Evolutionary conservation across 2,797 vertebrate species (phyloP).

Genomic region (Hirundo rustica): DNA sequence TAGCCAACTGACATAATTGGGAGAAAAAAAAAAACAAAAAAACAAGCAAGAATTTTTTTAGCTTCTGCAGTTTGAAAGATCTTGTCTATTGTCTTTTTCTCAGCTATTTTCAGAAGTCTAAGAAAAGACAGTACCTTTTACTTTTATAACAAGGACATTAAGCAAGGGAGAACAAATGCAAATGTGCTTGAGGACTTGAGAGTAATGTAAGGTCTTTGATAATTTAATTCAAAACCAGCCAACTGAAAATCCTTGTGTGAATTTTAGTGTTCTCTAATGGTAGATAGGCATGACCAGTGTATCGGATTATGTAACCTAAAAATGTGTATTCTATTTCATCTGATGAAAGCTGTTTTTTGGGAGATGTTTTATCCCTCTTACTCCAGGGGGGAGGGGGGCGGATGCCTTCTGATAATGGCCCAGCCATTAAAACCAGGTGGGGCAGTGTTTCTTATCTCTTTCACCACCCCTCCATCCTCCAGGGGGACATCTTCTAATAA

Average conservation of each 20-base stretch:
- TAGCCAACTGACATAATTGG: conserved; percentile 11
- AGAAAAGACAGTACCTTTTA: background rate
- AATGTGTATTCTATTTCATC: too few relatives aligned
- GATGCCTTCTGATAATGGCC: too few relatives aligned
- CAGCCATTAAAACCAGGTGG: too few relatives aligned
- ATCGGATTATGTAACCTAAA: too few relatives aligned
- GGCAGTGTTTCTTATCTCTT: too few relatives aligned
- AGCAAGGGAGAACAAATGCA: background rate
- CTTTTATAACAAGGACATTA: background rate
- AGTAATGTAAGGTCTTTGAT: background rate
- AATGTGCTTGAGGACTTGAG: background rate
- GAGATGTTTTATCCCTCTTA: too few relatives aligned
- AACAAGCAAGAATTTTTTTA: background rate
- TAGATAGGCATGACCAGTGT: background rate
- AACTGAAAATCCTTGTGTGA: background rate
- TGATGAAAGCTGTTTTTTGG: too few relatives aligned
- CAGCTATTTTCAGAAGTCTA: background rate
- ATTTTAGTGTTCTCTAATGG: background rate
- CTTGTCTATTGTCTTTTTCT: background rate
- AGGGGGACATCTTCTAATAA: too few relatives aligned
- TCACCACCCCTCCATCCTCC: too few relatives aligned
- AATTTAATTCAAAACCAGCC: background rate
- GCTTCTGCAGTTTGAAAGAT: background rate
- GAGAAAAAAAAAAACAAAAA: background rate
- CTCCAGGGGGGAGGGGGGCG: too few relatives aligned